phyloP scores from a whole-genome alignment of 2,888 invertebrate genomes.

The Phorcus lineatus region DNA sequence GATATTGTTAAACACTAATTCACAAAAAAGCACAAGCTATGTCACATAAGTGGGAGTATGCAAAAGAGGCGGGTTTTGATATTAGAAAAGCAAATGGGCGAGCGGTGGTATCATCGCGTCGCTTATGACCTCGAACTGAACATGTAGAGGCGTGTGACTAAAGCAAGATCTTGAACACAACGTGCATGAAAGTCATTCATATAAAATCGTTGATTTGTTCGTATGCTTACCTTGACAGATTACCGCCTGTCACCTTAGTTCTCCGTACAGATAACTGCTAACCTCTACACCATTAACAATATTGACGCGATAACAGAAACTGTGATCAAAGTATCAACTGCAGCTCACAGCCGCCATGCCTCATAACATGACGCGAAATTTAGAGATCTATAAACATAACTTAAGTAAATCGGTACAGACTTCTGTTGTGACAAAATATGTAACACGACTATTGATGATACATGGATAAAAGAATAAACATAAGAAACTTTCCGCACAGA shows the following conservation, averaged over 20 bases:
- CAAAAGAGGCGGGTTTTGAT: too few relatives aligned
- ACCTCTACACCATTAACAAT: slow-evolving; percentile 12
- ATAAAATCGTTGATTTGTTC: neutral
- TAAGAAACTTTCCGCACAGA: slow-evolving; percentile 20
- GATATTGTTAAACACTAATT: too few relatives aligned
- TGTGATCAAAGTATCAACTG: slow-evolving; percentile 19
- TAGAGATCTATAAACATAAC: slow-evolving; percentile 19
- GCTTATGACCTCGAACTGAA: slow-evolving; percentile 18
- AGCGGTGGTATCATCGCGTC: neutral
- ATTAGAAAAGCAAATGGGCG: too few relatives aligned
- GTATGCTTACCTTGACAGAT: slow-evolving; percentile 8
- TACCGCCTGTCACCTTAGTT: slow-evolving; percentile 17
- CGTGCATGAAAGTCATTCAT: neutral
- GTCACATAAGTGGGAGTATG: too few relatives aligned
- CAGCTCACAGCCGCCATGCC: slow-evolving; percentile 19
- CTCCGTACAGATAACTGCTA: slow-evolving; percentile 4
- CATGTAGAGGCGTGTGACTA: slow-evolving; percentile 19
- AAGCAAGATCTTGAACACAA: neutral
- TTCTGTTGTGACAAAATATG: neutral
- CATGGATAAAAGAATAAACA: slow-evolving; percentile 20
- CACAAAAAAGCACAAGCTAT: too few relatives aligned
- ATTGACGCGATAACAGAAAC: neutral
- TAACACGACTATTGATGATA: neutral
- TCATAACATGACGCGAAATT: slow-evolving; percentile 16
- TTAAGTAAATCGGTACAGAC: neutral